phyloP scores from a whole-genome alignment of 2,113 vertebrate genomes.

The Phaethornis superciliosus region DNA sequence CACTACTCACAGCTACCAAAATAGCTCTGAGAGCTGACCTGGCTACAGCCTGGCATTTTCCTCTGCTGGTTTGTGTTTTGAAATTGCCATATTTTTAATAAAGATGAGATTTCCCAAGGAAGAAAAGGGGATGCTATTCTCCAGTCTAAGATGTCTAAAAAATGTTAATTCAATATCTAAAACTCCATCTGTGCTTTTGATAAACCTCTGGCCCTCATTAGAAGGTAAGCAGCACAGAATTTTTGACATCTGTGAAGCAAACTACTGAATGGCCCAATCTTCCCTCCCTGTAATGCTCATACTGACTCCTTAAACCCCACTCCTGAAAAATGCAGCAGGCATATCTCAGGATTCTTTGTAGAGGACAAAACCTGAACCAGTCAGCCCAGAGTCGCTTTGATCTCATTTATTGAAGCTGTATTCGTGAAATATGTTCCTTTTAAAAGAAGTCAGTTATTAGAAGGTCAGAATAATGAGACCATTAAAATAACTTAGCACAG shows the following conservation, averaged over 20 bases:
- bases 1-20: not conserved
- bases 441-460: conserved; percentile 48
- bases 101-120: not conserved
- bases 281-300: not conserved
- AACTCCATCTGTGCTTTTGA: not conserved
- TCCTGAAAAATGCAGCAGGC: conserved; percentile 23
- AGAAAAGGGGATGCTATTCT: not conserved
- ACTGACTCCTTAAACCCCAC: not conserved
- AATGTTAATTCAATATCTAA: not conserved
- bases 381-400: conserved; percentile 19
- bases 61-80: not conserved
- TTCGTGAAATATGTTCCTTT: conserved; percentile 62
- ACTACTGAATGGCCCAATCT: not conserved
- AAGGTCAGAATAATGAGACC: conserved; percentile 62
- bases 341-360: not conserved
- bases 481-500: conserved; percentile 64
- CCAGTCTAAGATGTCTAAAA: not conserved
- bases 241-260: not conserved
- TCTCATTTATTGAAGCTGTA: conserved; percentile 44
- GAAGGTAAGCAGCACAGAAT: not conserved
- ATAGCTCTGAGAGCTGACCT: not conserved
- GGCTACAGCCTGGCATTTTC: not conserved
- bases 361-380: conserved; percentile 26
- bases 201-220: not conserved
- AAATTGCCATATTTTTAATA: not conserved